Evolutionary conservation across 2,113 vertebrate species (phyloP), one percentile per base, ranked within the genome.

Genomic region (Mixornis gularis): DNA sequence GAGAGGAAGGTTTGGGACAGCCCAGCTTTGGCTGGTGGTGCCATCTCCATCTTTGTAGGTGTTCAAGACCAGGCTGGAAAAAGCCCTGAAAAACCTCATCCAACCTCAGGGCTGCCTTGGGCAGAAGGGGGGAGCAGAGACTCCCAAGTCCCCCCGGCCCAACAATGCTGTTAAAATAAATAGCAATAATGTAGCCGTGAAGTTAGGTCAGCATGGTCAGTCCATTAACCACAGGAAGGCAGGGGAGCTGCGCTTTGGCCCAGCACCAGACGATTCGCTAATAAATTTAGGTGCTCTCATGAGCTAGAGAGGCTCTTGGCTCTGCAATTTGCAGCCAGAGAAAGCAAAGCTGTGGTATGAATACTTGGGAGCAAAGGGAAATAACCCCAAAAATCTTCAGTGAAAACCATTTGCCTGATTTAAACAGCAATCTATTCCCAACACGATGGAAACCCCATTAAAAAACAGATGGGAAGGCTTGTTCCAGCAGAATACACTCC

Each of bases 191-290:
- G 6, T 9, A n/a, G 49, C 44, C 30, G 48, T 1, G 0, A 58
- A 58, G 34, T 17, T 1, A 2, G 69, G 53, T 43, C 29, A 3
- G 82, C 1, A 1, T 1, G 0, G 36, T 19, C 0, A 0, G 34
- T 32, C 59, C 26, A 17, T 72, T 36, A 69, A 76, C 51, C 38
- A 44, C 12, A 4, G 41, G 9, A 58, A 56, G 59, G 38, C 38
- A 58, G 59, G 11, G 10, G 72, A 83, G 59, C 46, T 65, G 63
- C 0, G 0, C 60, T 56, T 83, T 65, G 87, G 56, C 59, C 59
- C 80, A 89, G 34, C 5, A 2, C 0, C 1, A 72, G 36, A 83
- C 9, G 5, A 43, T 87, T 66, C 59, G 43, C 34, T 74, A 51
- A 87, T 30, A 91, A 84, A 74, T 74, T 59, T 7, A 55, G 69